phyloP scores from a whole-genome alignment of 1,140 invertebrate genomes.

The Euura saliciscinereae region DNA sequence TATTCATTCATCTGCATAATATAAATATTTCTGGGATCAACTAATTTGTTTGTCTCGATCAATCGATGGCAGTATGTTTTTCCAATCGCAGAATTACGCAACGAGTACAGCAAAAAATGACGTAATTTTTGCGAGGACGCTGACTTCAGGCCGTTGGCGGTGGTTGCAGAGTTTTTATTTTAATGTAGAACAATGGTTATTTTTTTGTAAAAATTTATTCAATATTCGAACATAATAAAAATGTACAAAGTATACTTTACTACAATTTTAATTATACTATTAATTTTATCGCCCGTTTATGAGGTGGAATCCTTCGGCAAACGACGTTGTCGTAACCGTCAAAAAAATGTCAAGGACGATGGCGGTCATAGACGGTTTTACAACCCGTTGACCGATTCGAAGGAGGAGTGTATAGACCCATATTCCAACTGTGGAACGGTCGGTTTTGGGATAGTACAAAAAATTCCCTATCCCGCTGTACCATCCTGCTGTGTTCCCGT shows the following conservation, averaged over 20 bases:
- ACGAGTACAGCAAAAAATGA: too few species aligned
- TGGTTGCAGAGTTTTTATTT: not conserved
- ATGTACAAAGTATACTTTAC: not conserved
- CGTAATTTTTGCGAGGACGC: not conserved
- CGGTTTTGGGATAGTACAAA: constrained; percentile 35
- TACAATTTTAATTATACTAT: not conserved
- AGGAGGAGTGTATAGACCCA: constrained; percentile 20
- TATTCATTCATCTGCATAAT: too few species aligned
- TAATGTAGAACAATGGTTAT: not conserved
- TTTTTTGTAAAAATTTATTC: not conserved
- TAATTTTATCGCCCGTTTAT: too few species aligned
- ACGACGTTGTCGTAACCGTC: not conserved
- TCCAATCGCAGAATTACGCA: too few species aligned
- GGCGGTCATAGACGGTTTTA: not conserved
- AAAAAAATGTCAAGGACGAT: not conserved
- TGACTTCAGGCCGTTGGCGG: not conserved
- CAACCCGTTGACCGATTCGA: not conserved
- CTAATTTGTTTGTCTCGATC: too few species aligned
- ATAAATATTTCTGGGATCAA: too few species aligned
- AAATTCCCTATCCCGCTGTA: constrained; percentile 34
- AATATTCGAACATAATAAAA: not conserved
- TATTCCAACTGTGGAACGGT: constrained; percentile 31
- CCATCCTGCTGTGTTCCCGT: constrained; percentile 11
- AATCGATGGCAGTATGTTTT: too few species aligned
- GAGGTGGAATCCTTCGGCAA: not conserved